A percentile compares a stretch with the other conserved stretches of the same genome.
Conservation (phyloP, 2,113 vertebrate species). For the Epinephelus moara region DNA sequence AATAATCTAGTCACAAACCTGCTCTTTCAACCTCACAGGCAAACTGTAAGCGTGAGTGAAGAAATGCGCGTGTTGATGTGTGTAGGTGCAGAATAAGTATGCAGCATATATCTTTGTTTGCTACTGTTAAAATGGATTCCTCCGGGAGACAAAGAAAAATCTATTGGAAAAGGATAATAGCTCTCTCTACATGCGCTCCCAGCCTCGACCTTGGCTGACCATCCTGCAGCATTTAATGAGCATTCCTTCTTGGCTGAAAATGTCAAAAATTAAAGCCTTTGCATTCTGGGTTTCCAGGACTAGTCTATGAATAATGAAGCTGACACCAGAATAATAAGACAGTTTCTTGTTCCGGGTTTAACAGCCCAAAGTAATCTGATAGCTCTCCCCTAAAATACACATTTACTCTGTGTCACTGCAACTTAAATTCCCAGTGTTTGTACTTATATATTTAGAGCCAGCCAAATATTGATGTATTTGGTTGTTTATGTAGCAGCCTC, state of each 20-base stretch:
- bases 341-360: neutral
- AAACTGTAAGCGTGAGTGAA: rapidly evolving
- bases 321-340: constrained; percentile 14
- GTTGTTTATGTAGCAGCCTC: constrained; percentile 24
- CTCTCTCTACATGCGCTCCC: neutral
- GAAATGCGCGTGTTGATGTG: neutral
- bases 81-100: constrained; percentile 14
- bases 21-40: neutral
- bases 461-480: constrained; percentile 12
- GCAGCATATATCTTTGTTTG: constrained; percentile 18
- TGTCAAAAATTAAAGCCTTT: constrained; percentile 21
- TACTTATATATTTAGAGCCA: constrained; percentile 14
- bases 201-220: constrained; percentile 3
- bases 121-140: constrained; percentile 16
- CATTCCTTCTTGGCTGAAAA: neutral
- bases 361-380: constrained; percentile 6
- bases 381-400: neutral
- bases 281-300: constrained; percentile 36
- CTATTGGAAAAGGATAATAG: constrained; percentile 22
- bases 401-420: neutral
- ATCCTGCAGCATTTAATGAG: constrained; percentile 15
- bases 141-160: constrained; percentile 31
- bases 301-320: constrained; percentile 33
- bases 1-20: constrained; percentile 11
- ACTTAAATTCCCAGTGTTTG: constrained; percentile 1